These are phyloP conservation scores for Pterocles gutturalis DNA, from an alignment of 2,113 vertebrate genomes.

Conservation along the genomic window DNA sequence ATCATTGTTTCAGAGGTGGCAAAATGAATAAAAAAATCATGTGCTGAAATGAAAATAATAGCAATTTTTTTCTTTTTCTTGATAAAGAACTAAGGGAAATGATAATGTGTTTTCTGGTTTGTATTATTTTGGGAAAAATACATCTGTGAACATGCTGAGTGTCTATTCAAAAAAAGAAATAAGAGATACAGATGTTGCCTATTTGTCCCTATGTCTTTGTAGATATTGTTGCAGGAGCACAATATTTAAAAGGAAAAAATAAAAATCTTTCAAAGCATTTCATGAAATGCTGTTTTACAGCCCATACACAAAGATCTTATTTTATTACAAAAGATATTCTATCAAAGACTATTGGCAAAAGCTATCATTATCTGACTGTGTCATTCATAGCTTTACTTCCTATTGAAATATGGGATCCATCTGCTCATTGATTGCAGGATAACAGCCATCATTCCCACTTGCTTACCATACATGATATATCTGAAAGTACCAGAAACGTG, in stretches of 20 bases:
- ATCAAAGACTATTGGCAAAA: slow-evolving; percentile 50
- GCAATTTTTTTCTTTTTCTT: neutral
- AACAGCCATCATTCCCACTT: slow-evolving; percentile 25
- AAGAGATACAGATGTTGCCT: slow-evolving; percentile 30
- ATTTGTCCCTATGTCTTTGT: slow-evolving; percentile 27
- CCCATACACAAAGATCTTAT: slow-evolving; percentile 16
- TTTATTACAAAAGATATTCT: slow-evolving; percentile 41
- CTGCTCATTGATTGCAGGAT: slow-evolving; percentile 32
- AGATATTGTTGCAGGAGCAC: slow-evolving; percentile 17
- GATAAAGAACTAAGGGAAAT: neutral
- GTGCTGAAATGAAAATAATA: neutral
- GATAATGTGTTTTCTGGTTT: neutral
- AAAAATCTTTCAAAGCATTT: slow-evolving; percentile 62
- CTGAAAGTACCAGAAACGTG: slow-evolving; percentile 25
- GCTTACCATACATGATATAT: slow-evolving; percentile 21
- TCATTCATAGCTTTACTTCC: slow-evolving; percentile 42
- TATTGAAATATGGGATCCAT: slow-evolving; percentile 58
- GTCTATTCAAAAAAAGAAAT: slow-evolving; percentile 23
- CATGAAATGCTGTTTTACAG: slow-evolving; percentile 53
- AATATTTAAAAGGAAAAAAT: slow-evolving; percentile 44
- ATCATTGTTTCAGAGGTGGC: neutral
- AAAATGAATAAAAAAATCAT: neutral
- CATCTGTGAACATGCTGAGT: neutral
- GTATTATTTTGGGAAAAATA: neutral
- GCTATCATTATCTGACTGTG: slow-evolving; percentile 25